These are phyloP conservation scores for Brachionus sp. DNA, from an alignment of 1,140 invertebrate genomes.

Conservation along the genomic window DNA sequence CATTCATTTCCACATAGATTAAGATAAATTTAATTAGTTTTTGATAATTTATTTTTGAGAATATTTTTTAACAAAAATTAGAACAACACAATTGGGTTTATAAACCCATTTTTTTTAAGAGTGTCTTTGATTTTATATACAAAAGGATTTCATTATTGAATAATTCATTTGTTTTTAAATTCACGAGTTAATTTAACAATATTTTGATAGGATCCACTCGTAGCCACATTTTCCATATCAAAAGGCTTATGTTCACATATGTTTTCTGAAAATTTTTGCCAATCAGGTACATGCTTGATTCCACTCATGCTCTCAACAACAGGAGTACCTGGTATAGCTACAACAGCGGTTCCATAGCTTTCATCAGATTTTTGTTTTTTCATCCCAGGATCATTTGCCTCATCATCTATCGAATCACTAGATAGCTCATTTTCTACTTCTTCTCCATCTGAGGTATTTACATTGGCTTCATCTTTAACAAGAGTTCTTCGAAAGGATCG, in stretches of 20 bases:
- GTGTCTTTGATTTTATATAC: background rate
- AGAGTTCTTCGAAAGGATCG: background rate
- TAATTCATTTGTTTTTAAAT: background rate
- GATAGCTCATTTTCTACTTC: background rate
- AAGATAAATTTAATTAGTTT: too few relatives aligned
- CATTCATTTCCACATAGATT: too few relatives aligned
- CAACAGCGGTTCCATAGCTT: background rate
- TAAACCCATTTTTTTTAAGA: too few relatives aligned
- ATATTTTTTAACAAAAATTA: too few relatives aligned
- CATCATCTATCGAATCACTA: background rate
- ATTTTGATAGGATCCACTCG: conserved; percentile 13
- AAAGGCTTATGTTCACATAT: conserved; percentile 35
- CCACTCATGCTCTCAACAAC: background rate
- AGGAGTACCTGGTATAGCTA: conserved; percentile 7
- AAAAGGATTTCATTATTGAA: background rate
- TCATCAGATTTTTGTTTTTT: background rate
- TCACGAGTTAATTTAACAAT: conserved; percentile 35
- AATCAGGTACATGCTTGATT: conserved; percentile 4
- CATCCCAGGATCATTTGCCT: background rate
- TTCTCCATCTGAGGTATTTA: background rate
- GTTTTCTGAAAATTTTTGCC: conserved; percentile 34
- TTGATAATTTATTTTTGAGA: too few relatives aligned
- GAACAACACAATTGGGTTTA: too few relatives aligned
- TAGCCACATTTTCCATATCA: background rate
- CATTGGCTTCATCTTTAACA: background rate